phyloP scores from a whole-genome alignment of 2,888 invertebrate genomes.

The Minunthozetes semirufus region DNA sequence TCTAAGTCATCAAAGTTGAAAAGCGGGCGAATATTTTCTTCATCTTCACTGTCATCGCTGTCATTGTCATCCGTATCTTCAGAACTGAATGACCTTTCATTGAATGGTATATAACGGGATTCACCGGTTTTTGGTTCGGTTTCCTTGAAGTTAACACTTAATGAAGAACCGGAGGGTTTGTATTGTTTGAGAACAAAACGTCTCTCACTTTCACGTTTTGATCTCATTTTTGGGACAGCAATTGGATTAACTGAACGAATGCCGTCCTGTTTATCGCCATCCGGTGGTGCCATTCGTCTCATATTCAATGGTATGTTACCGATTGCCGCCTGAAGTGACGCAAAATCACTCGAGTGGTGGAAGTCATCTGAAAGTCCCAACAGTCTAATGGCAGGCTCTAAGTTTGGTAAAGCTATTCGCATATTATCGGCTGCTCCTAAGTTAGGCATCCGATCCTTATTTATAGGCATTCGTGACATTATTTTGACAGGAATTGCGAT shows the following conservation, averaged over 20 bases:
- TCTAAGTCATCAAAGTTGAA: constrained; percentile 5
- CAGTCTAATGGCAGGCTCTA: background rate
- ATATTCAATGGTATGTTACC: background rate
- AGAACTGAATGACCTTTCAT: background rate
- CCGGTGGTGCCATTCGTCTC: background rate
- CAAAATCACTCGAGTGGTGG: background rate
- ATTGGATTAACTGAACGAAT: background rate
- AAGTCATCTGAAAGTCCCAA: background rate
- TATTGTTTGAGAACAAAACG: background rate
- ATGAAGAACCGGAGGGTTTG: background rate
- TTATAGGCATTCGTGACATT: background rate
- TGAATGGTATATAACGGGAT: constrained; percentile 13
- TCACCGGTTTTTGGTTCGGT: background rate
- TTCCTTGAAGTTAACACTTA: background rate
- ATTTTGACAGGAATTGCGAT: background rate
- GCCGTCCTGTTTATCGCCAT: background rate
- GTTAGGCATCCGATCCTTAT: background rate
- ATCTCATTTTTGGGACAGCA: background rate
- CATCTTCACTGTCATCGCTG: background rate
- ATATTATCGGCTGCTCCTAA: background rate
- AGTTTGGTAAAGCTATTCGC: background rate
- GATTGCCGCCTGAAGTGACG: background rate
- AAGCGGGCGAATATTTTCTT: background rate
- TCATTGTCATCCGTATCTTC: background rate
- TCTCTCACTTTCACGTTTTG: background rate